These are phyloP conservation scores for Chorisops tibialis DNA, from an alignment of 2,888 invertebrate genomes.

Conservation along the genomic window DNA sequence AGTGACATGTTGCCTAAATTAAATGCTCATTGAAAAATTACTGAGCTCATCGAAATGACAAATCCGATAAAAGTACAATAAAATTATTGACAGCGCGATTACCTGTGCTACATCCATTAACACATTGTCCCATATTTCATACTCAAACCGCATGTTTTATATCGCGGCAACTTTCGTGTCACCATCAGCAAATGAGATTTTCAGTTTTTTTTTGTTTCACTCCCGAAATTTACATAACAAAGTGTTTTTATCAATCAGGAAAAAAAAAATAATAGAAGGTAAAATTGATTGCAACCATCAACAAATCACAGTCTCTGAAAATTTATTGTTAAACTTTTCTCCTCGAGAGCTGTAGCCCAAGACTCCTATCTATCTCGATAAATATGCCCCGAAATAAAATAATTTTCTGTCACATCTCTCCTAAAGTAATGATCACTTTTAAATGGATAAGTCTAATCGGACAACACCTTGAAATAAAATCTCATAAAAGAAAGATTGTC, in stretches of 20 bases:
- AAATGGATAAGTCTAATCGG: conserved; percentile 24
- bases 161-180: too few relatives aligned
- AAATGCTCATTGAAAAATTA: too few relatives aligned
- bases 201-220: too few relatives aligned
- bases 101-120: too few relatives aligned
- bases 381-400: not conserved
- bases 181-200: too few relatives aligned
- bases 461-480: conserved; percentile 11
- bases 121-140: too few relatives aligned
- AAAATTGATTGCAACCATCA: conserved; percentile 10
- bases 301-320: conserved; percentile 1
- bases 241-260: not conserved
- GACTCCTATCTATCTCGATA: conserved; percentile 1
- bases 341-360: too few relatives aligned
- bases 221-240: not conserved
- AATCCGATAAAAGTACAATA: too few relatives aligned
- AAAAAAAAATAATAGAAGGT: not conserved
- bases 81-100: too few relatives aligned
- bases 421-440: conserved; percentile 14
- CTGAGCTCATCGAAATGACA: too few relatives aligned
- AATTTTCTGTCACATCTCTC: conserved; percentile 13
- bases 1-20: too few relatives aligned
- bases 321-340: not conserved
- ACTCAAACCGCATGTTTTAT: too few relatives aligned
- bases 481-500: conserved; percentile 11